Evolutionary conservation across 2,113 vertebrate species (phyloP), one percentile per base, ranked within the genome.

Genomic region (Kryptolebias marmoratus): DNA sequence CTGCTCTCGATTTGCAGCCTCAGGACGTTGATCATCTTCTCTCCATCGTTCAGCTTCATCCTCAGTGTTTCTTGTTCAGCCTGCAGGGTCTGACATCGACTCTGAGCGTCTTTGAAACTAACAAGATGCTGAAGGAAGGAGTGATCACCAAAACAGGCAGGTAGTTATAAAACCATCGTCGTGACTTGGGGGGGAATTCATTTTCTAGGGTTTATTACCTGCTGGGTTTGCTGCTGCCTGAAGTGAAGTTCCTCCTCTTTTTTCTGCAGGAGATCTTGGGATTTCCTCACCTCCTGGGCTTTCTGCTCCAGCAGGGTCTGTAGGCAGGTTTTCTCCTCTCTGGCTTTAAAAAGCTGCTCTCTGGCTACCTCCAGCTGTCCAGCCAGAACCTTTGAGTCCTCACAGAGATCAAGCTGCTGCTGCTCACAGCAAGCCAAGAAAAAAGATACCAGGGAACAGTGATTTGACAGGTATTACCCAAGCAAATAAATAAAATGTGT

Each of bases 1-100:
- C 92, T 77, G 70, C 82, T 90, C 56, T 94, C 93, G 0, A 93
- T 79, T 66, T 95, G 94, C 53, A 92, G 80, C 8, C 81, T 92
- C 54, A 95, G 78, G 63, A 89, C 67, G 47, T 90, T 82, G 0
- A 87, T 68, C 54, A 79, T 77, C 57, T 88, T 94, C 62, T 94
- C 92, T 78, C 90, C 83, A 14, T 95, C 94, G 0, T 68, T 31
- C 76, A 94, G 68, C 63, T 92, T 90, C 8, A 90, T 80, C 68
- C 73, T 91, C 60, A 96, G 77, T 0, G 59, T 64, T 58, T 95
- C 92, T 0, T 84, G 66, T 30, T 94, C 91, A 0, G 53, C 74
- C 57, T 87, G 90, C 39, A 91, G 44, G 0, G 48, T 68, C 32
- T 82, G 81, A 8, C 89, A 73, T 42, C 5, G 55, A 16, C 53